Base-by-base conservation (phyloP, 2,888 invertebrate species). In the Spisula subtruncata region DNA sequence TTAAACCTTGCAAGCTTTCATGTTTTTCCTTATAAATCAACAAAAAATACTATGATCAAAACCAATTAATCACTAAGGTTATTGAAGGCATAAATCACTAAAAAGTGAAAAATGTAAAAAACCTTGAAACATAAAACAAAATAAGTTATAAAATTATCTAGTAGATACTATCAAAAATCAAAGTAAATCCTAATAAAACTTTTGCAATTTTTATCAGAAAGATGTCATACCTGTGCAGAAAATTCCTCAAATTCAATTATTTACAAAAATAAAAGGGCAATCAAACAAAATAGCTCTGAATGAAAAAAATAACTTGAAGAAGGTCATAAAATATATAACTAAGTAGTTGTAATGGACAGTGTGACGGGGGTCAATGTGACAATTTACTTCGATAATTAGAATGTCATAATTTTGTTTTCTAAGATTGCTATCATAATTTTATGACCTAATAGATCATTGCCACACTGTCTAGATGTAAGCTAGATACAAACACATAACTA, bases 401-500 rank as follows among this genome's bases (percentile, higher is more conserved):
- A 85, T 85, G 85, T 85, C 85, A 85, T 85, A 85, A 85, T 51
- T 56, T 56, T 85, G 85, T 85, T 46, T 35, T 35, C 41, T 32
- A 48, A 56, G 80, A 85, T 85, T 29, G 85, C 35, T 79, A 85
- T 85, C 80, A 56, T 25, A 48, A 56, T 32, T 81, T 81, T 71
- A 85, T 85, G 80, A 85, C 80, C 85, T 56, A 51, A 85, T 80
- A 80, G 32, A 32, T 85, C 79, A 80, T 56, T 80, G 54, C 46
- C 51, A 75, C 10, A 75, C 25, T 32, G 75, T 75, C 75, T 75
- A 32, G 75, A 75, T 75, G 35, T 18, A 75, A 75, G 32, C 5
- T 16, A 75, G 32, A 75, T 35, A 35, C 29, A 35, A 75, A 25
- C 2, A 12, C 16, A 75, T 75, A 32, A 35, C 35, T 25, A 14